Conservation (phyloP, 2,797 vertebrate species). For the Cercopithecus diana region DNA sequence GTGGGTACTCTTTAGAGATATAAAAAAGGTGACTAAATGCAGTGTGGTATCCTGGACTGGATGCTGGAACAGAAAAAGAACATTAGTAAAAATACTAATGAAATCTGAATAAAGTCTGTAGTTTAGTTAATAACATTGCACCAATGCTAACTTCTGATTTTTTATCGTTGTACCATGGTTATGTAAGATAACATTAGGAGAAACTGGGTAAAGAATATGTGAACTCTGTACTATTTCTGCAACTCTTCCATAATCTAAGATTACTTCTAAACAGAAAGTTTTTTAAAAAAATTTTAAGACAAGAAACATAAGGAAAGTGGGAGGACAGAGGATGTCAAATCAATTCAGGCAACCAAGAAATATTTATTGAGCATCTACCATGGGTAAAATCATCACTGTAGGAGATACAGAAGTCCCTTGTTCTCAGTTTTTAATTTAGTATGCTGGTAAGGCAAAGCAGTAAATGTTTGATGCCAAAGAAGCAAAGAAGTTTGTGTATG, state of each 20-base stretch:
- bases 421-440: not conserved
- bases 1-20: not conserved
- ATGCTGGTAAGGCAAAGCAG: slow-evolving; percentile 1
- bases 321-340: not conserved
- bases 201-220: not conserved
- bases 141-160: not conserved
- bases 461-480: slow-evolving; percentile 13
- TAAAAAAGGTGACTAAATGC: not conserved
- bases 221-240: not conserved
- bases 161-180: not conserved
- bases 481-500: not conserved
- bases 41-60: slow-evolving; percentile 2
- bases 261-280: slow-evolving; percentile 29
- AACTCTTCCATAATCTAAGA: slow-evolving; percentile 42
- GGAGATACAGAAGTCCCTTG: not conserved
- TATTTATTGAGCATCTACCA: not conserved
- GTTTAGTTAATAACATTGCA: not conserved
- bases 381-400: slow-evolving; percentile 36
- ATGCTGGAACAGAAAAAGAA: not conserved
- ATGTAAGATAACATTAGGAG: not conserved
- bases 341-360: slow-evolving; percentile 30
- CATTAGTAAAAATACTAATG: slow-evolving; percentile 1
- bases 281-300: not conserved
- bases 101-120: slow-evolving; percentile 5
- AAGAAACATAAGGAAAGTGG: not conserved